Percentiles rank a stretch among this genome's conserved stretches.
Conservation (phyloP, 2,113 vertebrate species). For the Todiramphus saurophagus region DNA sequence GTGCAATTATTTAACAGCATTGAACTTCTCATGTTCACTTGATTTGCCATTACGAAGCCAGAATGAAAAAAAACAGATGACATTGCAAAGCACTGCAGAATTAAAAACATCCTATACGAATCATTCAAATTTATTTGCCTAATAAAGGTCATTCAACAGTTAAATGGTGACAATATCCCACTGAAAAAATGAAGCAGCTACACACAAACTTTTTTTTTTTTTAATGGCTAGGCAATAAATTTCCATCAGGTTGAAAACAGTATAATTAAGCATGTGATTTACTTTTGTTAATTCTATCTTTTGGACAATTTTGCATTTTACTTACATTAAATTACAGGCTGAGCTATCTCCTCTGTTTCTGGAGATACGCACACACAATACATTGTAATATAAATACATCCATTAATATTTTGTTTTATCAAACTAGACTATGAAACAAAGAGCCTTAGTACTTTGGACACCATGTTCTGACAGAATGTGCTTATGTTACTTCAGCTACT, state of each 20-base stretch:
- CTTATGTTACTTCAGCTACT: not conserved
- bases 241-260: not conserved
- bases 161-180: not conserved
- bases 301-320: not conserved
- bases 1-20: not conserved
- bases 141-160: not conserved
- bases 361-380: not conserved
- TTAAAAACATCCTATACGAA: not conserved
- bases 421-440: not conserved
- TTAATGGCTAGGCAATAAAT: not conserved
- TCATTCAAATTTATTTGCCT: not conserved
- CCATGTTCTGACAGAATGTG: fast-evolving
- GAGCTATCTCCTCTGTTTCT: not conserved
- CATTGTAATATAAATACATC: not conserved
- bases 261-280: not conserved
- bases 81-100: not conserved
- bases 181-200: not conserved
- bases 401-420: not conserved
- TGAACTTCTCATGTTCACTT: not conserved
- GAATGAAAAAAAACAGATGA: not conserved
- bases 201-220: not conserved
- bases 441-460: not conserved
- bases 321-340: not conserved
- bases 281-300: not conserved
- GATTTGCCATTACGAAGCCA: not conserved